Evolutionary conservation across 2,888 invertebrate genomes (phyloP).

Genomic region (Galeruca laticollis): DNA sequence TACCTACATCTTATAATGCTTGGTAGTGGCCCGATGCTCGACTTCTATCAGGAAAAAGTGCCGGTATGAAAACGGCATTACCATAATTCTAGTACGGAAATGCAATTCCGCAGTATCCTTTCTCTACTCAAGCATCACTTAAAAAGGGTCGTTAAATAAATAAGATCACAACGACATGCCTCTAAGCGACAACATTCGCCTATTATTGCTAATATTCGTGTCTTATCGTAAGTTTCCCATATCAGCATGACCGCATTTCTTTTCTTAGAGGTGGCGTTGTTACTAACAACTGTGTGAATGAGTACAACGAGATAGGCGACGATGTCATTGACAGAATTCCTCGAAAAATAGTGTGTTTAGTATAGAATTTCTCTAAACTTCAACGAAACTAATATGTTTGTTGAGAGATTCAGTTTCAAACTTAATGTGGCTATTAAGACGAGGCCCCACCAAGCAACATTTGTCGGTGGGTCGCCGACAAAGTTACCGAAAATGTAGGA

Average conservation of each 20-base stretch:
- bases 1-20: background rate
- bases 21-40: background rate
- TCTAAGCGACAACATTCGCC: conserved; percentile 35
- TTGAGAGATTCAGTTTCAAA: too few relatives aligned
- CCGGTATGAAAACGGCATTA: conserved; percentile 32
- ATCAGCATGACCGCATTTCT: conserved; percentile 38
- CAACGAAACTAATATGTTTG: background rate
- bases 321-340: background rate
- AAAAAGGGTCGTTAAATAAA: conserved; percentile 40
- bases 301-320: background rate
- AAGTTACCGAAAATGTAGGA: too few relatives aligned
- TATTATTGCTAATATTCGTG: conserved; percentile 35
- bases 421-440: too few relatives aligned
- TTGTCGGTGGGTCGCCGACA: too few relatives aligned
- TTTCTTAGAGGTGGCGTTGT: conserved; percentile 26
- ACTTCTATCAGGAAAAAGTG: conserved; percentile 25
- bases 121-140: conserved; percentile 30
- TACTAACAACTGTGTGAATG: background rate
- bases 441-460: too few relatives aligned
- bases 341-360: background rate
- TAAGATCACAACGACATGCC: conserved; percentile 32
- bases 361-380: background rate
- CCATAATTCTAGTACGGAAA: conserved; percentile 37
- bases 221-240: conserved; percentile 38
- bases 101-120: conserved; percentile 41